Evolutionary conservation across 2,888 invertebrate genomes (phyloP), one percentile per base, ranked within the genome.

Genomic region (Nomada fabriciana): DNA sequence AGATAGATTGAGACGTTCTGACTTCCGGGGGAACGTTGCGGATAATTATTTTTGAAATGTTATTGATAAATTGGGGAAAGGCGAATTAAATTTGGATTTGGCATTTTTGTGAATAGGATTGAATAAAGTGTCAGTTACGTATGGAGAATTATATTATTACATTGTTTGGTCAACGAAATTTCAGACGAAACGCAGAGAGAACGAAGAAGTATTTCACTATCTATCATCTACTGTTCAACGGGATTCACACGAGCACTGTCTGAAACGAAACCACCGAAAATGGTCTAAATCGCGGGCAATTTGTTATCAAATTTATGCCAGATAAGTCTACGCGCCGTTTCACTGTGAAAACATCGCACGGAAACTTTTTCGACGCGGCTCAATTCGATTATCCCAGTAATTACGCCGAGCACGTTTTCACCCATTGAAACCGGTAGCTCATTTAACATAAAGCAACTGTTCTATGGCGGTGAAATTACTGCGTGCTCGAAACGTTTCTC

Each of bases 311-410:
- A 50, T n/a, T n/a, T 18, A 43, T 29, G 25, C 5, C 47, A 36
- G 70, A 60, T 70, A 60, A 70, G 50, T 72, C 52, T 57, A 11
- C 60, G 52, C 25, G 60, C 52, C 53, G 59, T 57, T 60, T 29
- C 50, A 20, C 25, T 65, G 42, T 23, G 52, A 15, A 61, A 67
- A 75, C 67, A 67, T 75, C 59, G 61, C 53, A 11, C 25, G 65
- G 60, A 36, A 65, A 76, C 76, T 81, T 82, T 78, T 74, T 67
- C 60, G 65, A 65, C 55, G 61, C 43, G 78, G 78, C 86, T 89
- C 88, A 88, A 89, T 85, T 84, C 83, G 85, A 89, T 89, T 90
- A 89, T 88, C 75, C 82, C 84, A 83, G 76, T 64, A 79, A 86
- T 85, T 86, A 85, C 87, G 80, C 75, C 74, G 71, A 80, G 79